Conservation (phyloP, 2,113 vertebrate genomes). For the Campylorhamphus procurvoides region DNA sequence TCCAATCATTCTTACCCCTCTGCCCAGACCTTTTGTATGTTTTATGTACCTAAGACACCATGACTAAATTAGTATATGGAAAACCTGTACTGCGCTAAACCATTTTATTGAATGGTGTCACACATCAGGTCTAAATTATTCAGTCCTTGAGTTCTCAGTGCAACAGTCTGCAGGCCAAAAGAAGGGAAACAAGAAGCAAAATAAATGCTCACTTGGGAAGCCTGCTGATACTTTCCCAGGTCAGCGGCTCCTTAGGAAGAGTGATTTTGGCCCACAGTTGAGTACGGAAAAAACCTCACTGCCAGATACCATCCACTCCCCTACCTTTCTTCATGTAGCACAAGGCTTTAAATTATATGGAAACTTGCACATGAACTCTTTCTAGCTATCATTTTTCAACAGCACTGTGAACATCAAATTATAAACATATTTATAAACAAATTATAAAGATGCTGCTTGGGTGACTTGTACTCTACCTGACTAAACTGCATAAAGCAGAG, state of each 20-base stretch:
- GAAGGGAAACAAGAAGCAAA: neutral
- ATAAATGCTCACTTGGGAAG: neutral
- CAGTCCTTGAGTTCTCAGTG: neutral
- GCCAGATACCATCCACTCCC: neutral
- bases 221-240: neutral
- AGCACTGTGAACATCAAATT: neutral
- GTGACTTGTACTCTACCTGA: neutral
- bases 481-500: neutral
- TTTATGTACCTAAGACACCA: neutral
- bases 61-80: neutral
- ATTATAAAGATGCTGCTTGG: neutral
- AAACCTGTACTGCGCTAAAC: neutral
- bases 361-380: neutral
- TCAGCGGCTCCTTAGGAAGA: neutral
- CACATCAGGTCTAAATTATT: neutral
- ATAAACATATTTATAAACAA: neutral
- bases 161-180: neutral
- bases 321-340: neutral
- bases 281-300: neutral
- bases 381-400: neutral
- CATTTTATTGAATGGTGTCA: neutral
- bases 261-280: neutral
- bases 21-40: neutral
- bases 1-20: fast-evolving
- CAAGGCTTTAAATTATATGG: neutral